Base-by-base conservation (phyloP, 2,113 vertebrate species). In the Acanthisitta chloris region DNA sequence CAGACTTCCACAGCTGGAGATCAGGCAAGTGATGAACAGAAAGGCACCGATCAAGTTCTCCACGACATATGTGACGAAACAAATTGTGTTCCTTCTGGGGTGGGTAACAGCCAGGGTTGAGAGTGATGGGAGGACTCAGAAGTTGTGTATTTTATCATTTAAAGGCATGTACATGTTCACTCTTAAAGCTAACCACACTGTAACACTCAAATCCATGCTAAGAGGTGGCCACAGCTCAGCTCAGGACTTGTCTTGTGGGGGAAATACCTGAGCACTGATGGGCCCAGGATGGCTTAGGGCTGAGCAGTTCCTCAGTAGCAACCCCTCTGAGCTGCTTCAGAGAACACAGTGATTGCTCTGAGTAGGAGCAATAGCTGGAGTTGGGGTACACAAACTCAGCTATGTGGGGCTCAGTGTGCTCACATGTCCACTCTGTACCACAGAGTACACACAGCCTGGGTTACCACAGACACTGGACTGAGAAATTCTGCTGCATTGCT, bases 21-120 rank as follows among this genome's bases (percentile, higher is more conserved):
- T 62, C 83, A 91, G 92, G 74, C 48, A 88, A 93, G 92, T 69
- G 61, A 95, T 66, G 78, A 91, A 94, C 83, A 72, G 65, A 95
- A 94, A 95, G 92, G 94, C 97, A 95, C 88, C 34, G 0, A 85
- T 70, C 78, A 52, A 88, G 62, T 93, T 95, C 55, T 88, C 64
- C 36, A 24, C 0, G 1, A 45, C 34, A 78, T 26, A 78, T 81
- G 67, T 62, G 80, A 88, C 3, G 6, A 81, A 93, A 81, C 28
- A 66, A 88, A 71, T 21, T 20, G 40, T 67, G n/a, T 86, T 95
- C 55, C 64, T 92, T 94, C 69, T 86, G 76, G 82, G 61, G 40
- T 28, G 61, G 80, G 67, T 49, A 86, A 67, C 70, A 90, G 84
- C 58, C 80, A 70, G 64, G 70, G 17, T 71, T 73, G 74, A 74